Percentiles rank a stretch among this genome's conserved stretches.
phyloP scores from a whole-genome alignment of 2,797 vertebrate genomes.

The Cryptoprocta ferox region DNA sequence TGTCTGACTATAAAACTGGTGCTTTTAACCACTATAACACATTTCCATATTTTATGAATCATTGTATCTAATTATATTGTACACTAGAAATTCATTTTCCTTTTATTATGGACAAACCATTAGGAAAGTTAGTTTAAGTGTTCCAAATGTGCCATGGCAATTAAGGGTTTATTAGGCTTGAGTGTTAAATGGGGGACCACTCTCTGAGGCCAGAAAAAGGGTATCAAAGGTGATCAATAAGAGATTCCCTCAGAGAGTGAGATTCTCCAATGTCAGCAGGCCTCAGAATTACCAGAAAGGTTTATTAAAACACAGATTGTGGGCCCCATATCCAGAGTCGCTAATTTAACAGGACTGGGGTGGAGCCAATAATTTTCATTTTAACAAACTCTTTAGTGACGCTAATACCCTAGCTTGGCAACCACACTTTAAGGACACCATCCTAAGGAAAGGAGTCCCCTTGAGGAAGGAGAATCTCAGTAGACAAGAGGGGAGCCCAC shows the following conservation, averaged over 20 bases:
- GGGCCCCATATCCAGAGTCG: background rate
- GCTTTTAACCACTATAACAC: constrained; percentile 3
- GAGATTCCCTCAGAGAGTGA: background rate
- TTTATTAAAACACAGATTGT: background rate
- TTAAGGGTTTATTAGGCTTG: background rate
- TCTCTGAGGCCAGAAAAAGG: background rate
- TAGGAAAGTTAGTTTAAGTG: constrained; percentile 38
- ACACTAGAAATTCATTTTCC: background rate
- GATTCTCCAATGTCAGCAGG: background rate
- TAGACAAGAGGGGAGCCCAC: background rate
- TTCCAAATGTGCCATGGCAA: background rate
- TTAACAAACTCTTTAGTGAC: background rate
- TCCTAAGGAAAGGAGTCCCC: background rate
- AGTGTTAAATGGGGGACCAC: background rate
- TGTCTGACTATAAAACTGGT: background rate
- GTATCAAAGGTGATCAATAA: background rate
- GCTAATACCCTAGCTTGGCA: background rate
- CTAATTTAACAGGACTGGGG: background rate
- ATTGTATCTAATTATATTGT: background rate
- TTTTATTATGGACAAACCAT: background rate
- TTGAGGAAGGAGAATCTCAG: background rate
- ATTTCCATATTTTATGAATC: constrained; percentile 27
- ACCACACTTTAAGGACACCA: background rate
- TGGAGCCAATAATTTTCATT: background rate
- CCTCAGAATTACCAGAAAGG: background rate